Conservation (phyloP, 2,888 invertebrate genomes). For the Campoletis raptor region DNA sequence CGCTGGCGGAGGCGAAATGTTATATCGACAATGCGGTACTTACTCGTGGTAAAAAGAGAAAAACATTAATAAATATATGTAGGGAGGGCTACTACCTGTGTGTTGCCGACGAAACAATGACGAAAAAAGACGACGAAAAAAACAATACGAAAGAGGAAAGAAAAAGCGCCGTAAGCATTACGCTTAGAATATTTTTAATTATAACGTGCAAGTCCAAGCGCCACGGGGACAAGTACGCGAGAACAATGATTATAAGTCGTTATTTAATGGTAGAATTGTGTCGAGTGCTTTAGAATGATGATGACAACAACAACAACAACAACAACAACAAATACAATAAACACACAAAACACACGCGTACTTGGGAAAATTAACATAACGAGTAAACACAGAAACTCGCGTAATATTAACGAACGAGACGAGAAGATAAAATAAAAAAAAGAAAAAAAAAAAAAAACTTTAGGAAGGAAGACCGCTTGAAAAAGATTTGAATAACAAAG, state of each 20-base stretch:
- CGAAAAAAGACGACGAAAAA: slow-evolving; percentile 17
- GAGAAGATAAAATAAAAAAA: slow-evolving; percentile 40
- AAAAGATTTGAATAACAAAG: slow-evolving; percentile 49
- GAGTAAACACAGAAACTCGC: slow-evolving; percentile 46
- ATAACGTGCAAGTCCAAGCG: slow-evolving; percentile 71
- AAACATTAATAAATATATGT: slow-evolving; percentile 35
- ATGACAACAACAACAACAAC: slow-evolving; percentile 32
- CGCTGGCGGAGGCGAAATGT: slow-evolving; percentile 43
- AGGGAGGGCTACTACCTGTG: slow-evolving; percentile 55
- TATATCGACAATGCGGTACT: slow-evolving; percentile 59
- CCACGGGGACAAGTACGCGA: slow-evolving; percentile 67
- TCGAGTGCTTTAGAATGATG: slow-evolving; percentile 70
- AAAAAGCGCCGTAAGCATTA: slow-evolving; percentile 70
- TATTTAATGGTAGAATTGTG: slow-evolving; percentile 71
- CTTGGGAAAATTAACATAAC: slow-evolving; percentile 23
- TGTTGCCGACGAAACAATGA: slow-evolving; percentile 1
- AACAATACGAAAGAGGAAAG: background rate
- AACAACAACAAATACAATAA: too few relatives aligned
- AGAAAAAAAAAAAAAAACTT: too few relatives aligned
- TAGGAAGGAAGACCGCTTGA: slow-evolving; percentile 61
- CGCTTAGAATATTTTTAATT: slow-evolving; percentile 72
- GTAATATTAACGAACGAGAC: slow-evolving; percentile 56
- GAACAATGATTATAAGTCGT: slow-evolving; percentile 69
- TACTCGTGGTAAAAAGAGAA: slow-evolving; percentile 37
- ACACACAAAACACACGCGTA: slow-evolving; percentile 33